phyloP scores from a whole-genome alignment of 1,140 invertebrate species.

The Wasmannia auropunctata region DNA sequence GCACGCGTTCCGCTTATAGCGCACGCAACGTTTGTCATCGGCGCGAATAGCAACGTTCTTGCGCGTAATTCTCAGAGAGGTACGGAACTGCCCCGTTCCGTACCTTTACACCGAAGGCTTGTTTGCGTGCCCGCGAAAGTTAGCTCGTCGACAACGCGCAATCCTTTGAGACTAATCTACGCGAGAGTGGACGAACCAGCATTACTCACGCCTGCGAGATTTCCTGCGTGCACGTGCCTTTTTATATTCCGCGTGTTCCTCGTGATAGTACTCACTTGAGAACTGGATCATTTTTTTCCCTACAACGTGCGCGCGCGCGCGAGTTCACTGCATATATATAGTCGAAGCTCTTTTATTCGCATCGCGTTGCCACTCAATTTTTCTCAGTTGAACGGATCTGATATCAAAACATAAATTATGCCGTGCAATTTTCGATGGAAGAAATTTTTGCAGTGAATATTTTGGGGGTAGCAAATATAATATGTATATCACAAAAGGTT shows the following conservation, averaged over 20 bases:
- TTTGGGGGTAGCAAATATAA: neutral
- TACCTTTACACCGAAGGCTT: slow-evolving; percentile 29
- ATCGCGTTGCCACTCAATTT: neutral
- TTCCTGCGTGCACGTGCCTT: slow-evolving; percentile 29
- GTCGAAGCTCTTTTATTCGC: neutral
- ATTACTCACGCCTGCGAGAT: neutral
- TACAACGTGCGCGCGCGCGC: neutral
- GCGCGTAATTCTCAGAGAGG: slow-evolving; percentile 31
- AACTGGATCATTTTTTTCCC: slow-evolving; percentile 39
- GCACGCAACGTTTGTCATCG: slow-evolving; percentile 24
- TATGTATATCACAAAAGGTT: neutral
- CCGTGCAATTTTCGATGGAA: neutral
- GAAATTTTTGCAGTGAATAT: slow-evolving; percentile 5
- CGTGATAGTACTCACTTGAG: slow-evolving; percentile 3
- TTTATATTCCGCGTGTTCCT: slow-evolving; percentile 27
- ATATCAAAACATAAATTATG: slow-evolving; percentile 7
- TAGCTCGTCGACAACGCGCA: slow-evolving; percentile 22
- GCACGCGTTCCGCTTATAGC: neutral
- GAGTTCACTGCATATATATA: no score
- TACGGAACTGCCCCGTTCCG: neutral
- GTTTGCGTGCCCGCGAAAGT: slow-evolving; percentile 36
- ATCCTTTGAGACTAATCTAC: slow-evolving; percentile 45
- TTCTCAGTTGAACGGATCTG: neutral
- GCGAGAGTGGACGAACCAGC: slow-evolving; percentile 28
- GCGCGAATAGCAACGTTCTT: slow-evolving; percentile 14